Evolutionary conservation across 2,113 vertebrate genomes (phyloP).

Genomic region (Macroglossus sobrinus): DNA sequence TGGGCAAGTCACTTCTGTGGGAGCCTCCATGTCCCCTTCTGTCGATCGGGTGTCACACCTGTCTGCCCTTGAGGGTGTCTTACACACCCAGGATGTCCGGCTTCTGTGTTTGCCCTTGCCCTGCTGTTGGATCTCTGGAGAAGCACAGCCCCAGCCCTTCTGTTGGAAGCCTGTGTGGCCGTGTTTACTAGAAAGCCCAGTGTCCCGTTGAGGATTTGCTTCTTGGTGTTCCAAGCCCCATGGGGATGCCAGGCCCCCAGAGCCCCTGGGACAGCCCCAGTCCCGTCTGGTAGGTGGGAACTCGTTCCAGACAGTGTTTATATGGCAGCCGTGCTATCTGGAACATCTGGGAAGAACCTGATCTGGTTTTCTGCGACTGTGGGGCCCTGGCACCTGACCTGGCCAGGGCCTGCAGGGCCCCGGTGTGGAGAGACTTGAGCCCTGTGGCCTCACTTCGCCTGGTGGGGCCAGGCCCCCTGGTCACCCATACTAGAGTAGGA

Average conservation of each 20-base stretch:
- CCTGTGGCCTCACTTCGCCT: background rate
- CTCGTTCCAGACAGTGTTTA: background rate
- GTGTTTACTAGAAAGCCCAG: conserved; percentile 66
- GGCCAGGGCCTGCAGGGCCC: background rate
- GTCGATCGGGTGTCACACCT: background rate
- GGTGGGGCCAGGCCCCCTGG: background rate
- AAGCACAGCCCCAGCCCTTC: background rate
- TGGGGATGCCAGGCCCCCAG: background rate
- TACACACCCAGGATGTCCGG: no score
- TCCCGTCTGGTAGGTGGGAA: background rate
- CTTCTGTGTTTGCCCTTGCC: background rate
- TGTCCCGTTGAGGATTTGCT: background rate
- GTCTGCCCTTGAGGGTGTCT: background rate
- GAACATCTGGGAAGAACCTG: conserved; percentile 56
- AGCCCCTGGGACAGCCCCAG: background rate
- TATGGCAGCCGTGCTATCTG: conserved; percentile 43
- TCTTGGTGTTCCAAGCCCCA: background rate
- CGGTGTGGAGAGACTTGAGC: background rate
- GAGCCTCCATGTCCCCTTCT: background rate
- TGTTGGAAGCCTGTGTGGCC: background rate
- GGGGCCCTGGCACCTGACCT: conserved; percentile 6
- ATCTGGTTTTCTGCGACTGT: conserved; percentile 36
- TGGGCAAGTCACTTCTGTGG: background rate
- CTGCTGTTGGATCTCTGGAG: background rate
- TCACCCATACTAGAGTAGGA: background rate